Conservation (phyloP, 2,797 vertebrate genomes). For the Notolabrus celidotus region DNA sequence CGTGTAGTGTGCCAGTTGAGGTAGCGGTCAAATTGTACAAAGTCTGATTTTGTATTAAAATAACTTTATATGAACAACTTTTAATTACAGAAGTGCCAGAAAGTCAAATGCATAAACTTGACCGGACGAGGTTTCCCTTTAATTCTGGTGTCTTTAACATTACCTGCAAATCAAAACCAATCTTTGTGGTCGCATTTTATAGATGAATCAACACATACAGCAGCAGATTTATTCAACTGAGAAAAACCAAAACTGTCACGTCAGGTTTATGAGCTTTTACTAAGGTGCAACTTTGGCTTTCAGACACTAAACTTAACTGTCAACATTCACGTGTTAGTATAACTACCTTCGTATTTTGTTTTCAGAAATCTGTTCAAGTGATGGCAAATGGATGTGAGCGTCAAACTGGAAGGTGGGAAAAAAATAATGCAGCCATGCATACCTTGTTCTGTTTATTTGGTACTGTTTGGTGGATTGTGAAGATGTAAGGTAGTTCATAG, state of each 20-base stretch:
- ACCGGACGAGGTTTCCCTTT: constrained; percentile 60
- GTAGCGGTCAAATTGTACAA: constrained; percentile 73
- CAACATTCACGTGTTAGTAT: constrained; percentile 47
- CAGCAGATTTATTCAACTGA: constrained; percentile 21
- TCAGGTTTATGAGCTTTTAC: constrained; percentile 58
- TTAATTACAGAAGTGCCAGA: constrained; percentile 67
- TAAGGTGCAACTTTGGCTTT: constrained; percentile 55
- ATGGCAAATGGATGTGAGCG: constrained; percentile 60
- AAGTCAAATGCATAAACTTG: constrained; percentile 64
- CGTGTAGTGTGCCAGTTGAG: constrained; percentile 68
- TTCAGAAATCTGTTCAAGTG: constrained; percentile 51
- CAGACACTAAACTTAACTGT: constrained; percentile 57
- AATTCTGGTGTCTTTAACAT: constrained; percentile 37
- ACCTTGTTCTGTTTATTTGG: constrained; percentile 68
- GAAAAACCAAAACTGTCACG: constrained; percentile 37
- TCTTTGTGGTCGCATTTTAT: constrained; percentile 36
- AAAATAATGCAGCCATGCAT: constrained; percentile 49
- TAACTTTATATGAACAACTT: constrained; percentile 73
- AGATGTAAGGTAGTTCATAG: constrained; percentile 66
- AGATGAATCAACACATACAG: constrained; percentile 13
- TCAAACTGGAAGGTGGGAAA: constrained; percentile 50
- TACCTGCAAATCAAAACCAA: constrained; percentile 2
- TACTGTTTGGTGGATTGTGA: constrained; percentile 75
- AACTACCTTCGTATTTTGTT: constrained; percentile 63
- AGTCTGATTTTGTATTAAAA: constrained; percentile 76